A percentile compares a stretch with the other conserved stretches of the same genome.
phyloP scores from a whole-genome alignment of 2,888 invertebrate genomes.

The Drosophila nigritarsus region DNA sequence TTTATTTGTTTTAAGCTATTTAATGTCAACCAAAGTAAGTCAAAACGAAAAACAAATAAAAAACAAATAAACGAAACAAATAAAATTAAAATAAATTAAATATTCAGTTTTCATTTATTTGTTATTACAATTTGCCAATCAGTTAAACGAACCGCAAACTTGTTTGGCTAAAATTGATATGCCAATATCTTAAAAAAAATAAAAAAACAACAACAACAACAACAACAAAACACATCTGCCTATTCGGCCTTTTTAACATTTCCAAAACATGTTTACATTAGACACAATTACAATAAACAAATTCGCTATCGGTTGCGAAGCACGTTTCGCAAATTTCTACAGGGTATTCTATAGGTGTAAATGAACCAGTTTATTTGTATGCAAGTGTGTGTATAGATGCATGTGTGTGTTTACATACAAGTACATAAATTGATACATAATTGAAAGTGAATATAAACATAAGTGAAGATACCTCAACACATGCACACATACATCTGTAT shows the following conservation, averaged over 20 bases:
- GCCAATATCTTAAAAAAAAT: neutral
- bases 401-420: neutral
- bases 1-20: neutral
- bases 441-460: neutral
- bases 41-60: neutral
- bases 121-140: neutral
- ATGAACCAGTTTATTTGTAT: neutral
- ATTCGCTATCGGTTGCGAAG: neutral
- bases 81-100: neutral
- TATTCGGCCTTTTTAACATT: neutral
- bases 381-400: neutral
- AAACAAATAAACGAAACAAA: neutral
- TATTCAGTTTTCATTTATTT: neutral
- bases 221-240: neutral
- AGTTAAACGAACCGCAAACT: neutral
- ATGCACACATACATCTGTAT: neutral
- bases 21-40: neutral
- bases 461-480: conserved; percentile 3
- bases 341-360: neutral
- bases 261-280: neutral
- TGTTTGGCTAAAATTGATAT: neutral
- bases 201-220: too few species aligned
- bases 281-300: neutral
- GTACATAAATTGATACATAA: neutral
- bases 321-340: neutral